These are phyloP conservation scores for Catamblyrhynchus diadema DNA, from an alignment of 2,797 vertebrate genomes.

Conservation along the genomic window DNA sequence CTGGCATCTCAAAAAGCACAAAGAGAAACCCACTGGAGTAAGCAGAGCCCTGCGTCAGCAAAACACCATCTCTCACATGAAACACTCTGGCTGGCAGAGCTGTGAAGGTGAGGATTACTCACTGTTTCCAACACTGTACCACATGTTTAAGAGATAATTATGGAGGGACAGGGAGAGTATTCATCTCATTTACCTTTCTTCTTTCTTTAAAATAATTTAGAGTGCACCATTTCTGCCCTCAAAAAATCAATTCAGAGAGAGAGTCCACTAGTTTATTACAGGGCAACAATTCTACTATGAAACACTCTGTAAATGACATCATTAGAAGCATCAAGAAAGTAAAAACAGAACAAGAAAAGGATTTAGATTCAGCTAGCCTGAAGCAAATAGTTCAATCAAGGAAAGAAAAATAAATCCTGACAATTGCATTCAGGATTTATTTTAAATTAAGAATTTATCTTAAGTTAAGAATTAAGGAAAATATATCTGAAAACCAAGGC, in stretches of 20 bases:
- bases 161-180: not conserved
- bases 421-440: not conserved
- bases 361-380: not conserved
- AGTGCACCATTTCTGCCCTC: not conserved
- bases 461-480: not conserved
- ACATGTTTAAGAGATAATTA: not conserved
- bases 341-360: not conserved
- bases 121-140: not conserved
- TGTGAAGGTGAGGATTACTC: not conserved
- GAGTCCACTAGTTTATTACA: not conserved
- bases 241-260: not conserved
- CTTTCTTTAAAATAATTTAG: not conserved
- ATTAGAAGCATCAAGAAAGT: not conserved
- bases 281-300: not conserved
- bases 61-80: not conserved
- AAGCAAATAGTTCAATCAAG: not conserved
- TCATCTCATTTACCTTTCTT: not conserved
- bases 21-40: constrained; percentile 17
- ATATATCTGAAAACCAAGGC: not conserved
- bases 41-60: constrained; percentile 17
- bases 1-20: not conserved
- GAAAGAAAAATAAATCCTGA: not conserved
- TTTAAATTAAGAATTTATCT: too few relatives aligned
- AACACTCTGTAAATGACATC: not conserved
- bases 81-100: not conserved